Base-by-base conservation (phyloP, 2,113 vertebrate genomes). In the Pedetes capensis region DNA sequence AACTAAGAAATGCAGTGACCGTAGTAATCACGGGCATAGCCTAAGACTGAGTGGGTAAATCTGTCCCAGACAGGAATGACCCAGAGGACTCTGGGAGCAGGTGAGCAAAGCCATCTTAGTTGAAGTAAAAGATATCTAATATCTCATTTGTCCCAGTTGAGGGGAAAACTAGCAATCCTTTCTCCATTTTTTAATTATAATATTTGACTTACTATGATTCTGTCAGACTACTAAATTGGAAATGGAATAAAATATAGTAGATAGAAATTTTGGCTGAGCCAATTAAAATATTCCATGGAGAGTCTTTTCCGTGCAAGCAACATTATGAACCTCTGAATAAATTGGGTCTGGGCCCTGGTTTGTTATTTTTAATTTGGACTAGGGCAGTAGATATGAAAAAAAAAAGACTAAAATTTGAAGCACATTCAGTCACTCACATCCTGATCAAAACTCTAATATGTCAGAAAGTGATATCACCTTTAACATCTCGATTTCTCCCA, bases 211-310 rank as follows among this genome's bases (percentile, higher is more conserved):
- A 93, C 81, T 83, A 95, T 86, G 76, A 82, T 92, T 96, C 95
- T 94, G 84, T 96, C 94, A 96, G 88, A 93, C 85, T 94, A 82
- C 92, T 96, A 97, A 97, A 97, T 95, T 97, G 51, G 84, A 95
- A 97, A 96, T 86, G 63, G 72, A 94, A 96, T 96, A 96, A 97
- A 95, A 96, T 93, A 94, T 57, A 95, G 68, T 55, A 71, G 57
- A 74, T 92, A 88, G 44, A 94, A 95, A 96, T 88, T 95, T 97
- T 95, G 91, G 81, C 93, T 94, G 92, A 96, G 91, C 92, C 96
- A 95, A 97, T 97, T 97, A 96, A 97, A 96, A 95, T 96, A 97
- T 97, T 95, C 97, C 95, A 88, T 82, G 95, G 95, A 89, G 97
- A 97, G 95, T 85, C 93, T 96, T 95, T 96, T 72, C 64, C 95